These are phyloP conservation scores for Peucedramus taeniatus DNA, from an alignment of 2,113 vertebrate species.

Conservation along the genomic window DNA sequence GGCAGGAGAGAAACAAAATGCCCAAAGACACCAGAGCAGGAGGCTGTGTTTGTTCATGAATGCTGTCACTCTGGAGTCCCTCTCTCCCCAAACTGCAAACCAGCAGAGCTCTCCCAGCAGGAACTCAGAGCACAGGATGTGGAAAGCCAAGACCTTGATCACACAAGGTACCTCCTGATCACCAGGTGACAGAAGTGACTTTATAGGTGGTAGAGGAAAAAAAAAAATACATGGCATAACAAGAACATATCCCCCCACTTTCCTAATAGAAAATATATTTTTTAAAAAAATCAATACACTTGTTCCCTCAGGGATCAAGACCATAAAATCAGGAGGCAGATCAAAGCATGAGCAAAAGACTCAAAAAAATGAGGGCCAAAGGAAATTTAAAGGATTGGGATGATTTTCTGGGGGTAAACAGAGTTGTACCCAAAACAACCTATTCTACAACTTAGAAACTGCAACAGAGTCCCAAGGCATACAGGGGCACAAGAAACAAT, in stretches of 20 bases:
- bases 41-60: not conserved
- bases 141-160: not conserved
- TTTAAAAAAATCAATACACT: too few species aligned
- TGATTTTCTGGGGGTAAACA: not conserved
- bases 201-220: not conserved
- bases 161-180: not conserved
- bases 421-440: not conserved
- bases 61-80: not conserved
- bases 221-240: not conserved
- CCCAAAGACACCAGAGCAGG: accelerated
- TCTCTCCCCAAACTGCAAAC: not conserved
- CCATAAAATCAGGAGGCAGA: not conserved
- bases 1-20: not conserved
- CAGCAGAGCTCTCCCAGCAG: not conserved
- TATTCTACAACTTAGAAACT: not conserved
- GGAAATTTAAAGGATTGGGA: not conserved
- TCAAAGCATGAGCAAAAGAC: not conserved
- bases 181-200: not conserved
- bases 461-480: not conserved
- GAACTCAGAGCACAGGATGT: not conserved
- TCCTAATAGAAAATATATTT: not conserved
- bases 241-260: not conserved
- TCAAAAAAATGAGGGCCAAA: not conserved
- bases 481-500: not conserved
- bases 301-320: not conserved